A percentile compares a stretch with the other conserved stretches of the same genome.
phyloP scores from a whole-genome alignment of 2,888 invertebrate genomes.

The Andricus curvator region DNA sequence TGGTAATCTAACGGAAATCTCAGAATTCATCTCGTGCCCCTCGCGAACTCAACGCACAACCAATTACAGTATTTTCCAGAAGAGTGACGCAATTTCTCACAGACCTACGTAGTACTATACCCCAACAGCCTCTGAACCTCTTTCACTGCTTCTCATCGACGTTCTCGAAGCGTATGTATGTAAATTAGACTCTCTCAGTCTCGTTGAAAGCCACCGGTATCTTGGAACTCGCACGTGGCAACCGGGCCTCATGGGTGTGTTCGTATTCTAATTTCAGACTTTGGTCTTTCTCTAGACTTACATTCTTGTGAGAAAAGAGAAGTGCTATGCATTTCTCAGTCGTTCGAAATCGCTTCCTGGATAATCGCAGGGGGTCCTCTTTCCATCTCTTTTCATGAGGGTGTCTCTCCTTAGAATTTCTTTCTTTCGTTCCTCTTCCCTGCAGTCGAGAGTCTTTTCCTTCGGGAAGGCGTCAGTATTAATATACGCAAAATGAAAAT shows the following conservation, averaged over 20 bases:
- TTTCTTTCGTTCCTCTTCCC: constrained; percentile 50
- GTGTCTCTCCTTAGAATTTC: constrained; percentile 45
- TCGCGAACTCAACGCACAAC: constrained; percentile 63
- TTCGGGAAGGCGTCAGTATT: constrained; percentile 78
- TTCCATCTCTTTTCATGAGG: constrained; percentile 29
- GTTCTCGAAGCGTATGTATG: constrained; percentile 69
- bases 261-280: constrained; percentile 76
- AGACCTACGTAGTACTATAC: constrained; percentile 58
- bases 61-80: constrained; percentile 77
- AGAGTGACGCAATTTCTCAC: constrained; percentile 68
- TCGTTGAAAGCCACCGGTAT: constrained; percentile 65
- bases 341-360: constrained; percentile 72
- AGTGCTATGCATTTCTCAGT: constrained; percentile 64
- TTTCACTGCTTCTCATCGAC: constrained; percentile 60
- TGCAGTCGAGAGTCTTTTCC: constrained; percentile 55
- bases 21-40: constrained; percentile 65
- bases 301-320: constrained; percentile 55
- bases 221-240: constrained; percentile 59
- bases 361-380: constrained; percentile 68
- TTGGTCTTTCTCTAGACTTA: constrained; percentile 69
- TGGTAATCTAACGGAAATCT: constrained; percentile 62
- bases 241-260: constrained; percentile 69
- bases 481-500: constrained; percentile 83
- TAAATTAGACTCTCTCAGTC: constrained; percentile 71
- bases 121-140: constrained; percentile 50